These are phyloP conservation scores for Atrichornis clamosus DNA, from an alignment of 2,113 vertebrate genomes.

Conservation along the genomic window DNA sequence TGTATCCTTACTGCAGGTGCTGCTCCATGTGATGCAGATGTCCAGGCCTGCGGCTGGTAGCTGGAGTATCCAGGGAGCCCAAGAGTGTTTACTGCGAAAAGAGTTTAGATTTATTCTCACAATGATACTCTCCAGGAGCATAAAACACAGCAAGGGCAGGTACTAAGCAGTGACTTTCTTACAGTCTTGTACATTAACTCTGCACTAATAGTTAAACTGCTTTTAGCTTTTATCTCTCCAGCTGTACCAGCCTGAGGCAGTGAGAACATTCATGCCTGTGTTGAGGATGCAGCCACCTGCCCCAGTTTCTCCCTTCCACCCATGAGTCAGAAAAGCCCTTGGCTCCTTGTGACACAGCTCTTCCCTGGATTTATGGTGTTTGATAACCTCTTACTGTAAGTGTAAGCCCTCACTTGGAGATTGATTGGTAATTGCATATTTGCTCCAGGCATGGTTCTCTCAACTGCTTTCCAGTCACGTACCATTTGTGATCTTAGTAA, in stretches of 20 bases:
- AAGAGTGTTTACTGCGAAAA: neutral
- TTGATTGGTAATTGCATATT: neutral
- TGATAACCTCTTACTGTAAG: accelerated
- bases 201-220: neutral
- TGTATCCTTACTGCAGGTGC: neutral
- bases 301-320: neutral
- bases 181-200: neutral
- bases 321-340: neutral
- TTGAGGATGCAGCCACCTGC: neutral
- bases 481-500: neutral
- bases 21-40: neutral
- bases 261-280: neutral
- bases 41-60: neutral
- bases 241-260: neutral
- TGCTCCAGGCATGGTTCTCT: neutral
- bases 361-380: neutral
- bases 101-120: neutral
- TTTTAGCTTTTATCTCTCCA: neutral
- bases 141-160: neutral
- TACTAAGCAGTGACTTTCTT: neutral
- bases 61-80: neutral
- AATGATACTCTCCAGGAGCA: neutral
- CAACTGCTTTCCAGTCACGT: neutral
- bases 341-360: accelerated
- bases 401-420: neutral